phyloP scores from a whole-genome alignment of 2,888 invertebrate species.

The Parnassius orleans region DNA sequence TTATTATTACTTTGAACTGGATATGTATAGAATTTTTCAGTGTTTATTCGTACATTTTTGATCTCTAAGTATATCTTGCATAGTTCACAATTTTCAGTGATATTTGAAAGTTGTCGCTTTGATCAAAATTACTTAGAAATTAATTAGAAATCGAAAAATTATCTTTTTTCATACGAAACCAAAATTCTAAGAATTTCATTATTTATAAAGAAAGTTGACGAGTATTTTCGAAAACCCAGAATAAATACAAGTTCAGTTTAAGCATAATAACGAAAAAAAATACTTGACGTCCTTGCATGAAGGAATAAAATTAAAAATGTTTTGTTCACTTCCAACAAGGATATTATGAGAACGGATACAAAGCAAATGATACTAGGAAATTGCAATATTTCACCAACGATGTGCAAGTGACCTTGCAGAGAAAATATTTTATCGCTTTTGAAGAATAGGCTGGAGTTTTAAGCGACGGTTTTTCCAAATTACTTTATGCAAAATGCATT shows the following conservation, averaged over 20 bases:
- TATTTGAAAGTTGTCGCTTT: too few species aligned
- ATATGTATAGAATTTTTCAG: too few species aligned
- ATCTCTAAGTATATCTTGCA: too few species aligned
- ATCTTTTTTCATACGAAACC: too few species aligned
- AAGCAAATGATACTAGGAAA: constrained; percentile 18
- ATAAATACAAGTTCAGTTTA: constrained; percentile 4
- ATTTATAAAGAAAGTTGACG: constrained; percentile 3
- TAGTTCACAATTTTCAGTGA: too few species aligned
- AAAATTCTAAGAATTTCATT: not conserved
- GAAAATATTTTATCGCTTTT: constrained; percentile 23
- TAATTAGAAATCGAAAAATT: too few species aligned
- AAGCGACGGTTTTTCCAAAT: constrained; percentile 20
- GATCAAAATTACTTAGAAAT: too few species aligned
- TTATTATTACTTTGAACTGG: too few species aligned
- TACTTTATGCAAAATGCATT: constrained; percentile 5
- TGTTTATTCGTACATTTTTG: too few species aligned
- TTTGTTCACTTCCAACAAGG: constrained; percentile 21
- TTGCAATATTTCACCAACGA: constrained; percentile 8
- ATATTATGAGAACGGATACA: constrained; percentile 11
- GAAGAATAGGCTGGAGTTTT: not conserved
- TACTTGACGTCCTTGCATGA: constrained; percentile 17
- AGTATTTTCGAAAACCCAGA: constrained; percentile 10
- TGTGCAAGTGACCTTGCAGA: constrained; percentile 12
- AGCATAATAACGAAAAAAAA: constrained; percentile 8
- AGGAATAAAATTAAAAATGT: constrained; percentile 14